These are phyloP conservation scores for Cliona cf. orientalis DNA, from an alignment of 37 sponge, comb jelly and placozoan genomes.

Conservation along the genomic window DNA sequence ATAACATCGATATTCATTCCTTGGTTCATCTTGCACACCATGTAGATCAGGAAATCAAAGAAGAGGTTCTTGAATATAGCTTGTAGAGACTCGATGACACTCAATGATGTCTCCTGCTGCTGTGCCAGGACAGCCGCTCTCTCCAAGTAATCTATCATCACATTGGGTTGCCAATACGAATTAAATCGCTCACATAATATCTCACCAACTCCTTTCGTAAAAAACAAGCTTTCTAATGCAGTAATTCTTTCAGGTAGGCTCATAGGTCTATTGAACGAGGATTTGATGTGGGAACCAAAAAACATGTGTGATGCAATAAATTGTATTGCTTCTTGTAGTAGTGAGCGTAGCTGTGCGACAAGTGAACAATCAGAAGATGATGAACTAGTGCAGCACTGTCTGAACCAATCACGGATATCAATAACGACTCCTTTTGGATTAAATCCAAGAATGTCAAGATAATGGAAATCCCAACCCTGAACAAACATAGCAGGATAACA, in stretches of 20 bases:
- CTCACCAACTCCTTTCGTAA: conserved; percentile 69
- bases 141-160: conserved; percentile 76
- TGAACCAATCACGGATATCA: conserved; percentile 69
- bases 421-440: conserved; percentile 21
- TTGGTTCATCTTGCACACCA: conserved; percentile 79
- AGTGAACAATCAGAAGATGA: conserved; percentile 4
- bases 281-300: conserved; percentile 27
- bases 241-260: conserved; percentile 19
- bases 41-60: conserved; percentile 82
- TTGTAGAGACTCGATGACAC: conserved; percentile 77
- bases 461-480: conserved; percentile 89
- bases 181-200: conserved; percentile 64
- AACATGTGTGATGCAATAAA: conserved; percentile 52
- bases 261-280: conserved; percentile 52
- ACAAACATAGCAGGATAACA: conserved; percentile 88
- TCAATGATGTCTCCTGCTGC: conserved; percentile 69
- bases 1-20: conserved; percentile 75
- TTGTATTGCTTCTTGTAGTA: conserved; percentile 61
- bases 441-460: conserved; percentile 79
- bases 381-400: conserved; percentile 33
- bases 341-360: conserved; percentile 16
- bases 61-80: conserved; percentile 71
- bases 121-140: conserved; percentile 59
- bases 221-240: conserved; percentile 26
- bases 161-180: conserved; percentile 78